A percentile compares a stretch with the other conserved stretches of the same genome.
phyloP scores from a whole-genome alignment of 2,888 invertebrate genomes.

The Hypolimnas misippus region DNA sequence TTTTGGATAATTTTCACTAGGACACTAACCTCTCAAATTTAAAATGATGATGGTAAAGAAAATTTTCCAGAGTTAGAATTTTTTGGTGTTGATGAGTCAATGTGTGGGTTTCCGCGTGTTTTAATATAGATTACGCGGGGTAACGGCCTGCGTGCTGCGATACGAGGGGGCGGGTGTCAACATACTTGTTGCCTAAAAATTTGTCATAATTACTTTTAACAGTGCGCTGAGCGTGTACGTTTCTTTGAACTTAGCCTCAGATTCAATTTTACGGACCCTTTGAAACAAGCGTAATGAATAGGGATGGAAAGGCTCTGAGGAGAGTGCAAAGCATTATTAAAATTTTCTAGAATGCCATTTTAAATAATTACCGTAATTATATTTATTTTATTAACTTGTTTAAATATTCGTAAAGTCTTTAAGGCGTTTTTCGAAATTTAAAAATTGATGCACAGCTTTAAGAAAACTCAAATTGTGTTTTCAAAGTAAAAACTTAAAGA shows the following conservation, averaged over 20 bases:
- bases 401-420: no score
- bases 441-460: no score
- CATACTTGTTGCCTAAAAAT: conserved; percentile 45
- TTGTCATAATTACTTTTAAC: conserved; percentile 17
- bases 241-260: conserved; percentile 2
- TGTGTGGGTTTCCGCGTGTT: conserved; percentile 35
- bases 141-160: conserved; percentile 45
- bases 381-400: no score
- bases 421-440: no score
- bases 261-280: background rate
- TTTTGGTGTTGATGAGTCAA: conserved; percentile 38
- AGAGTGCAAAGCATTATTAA: background rate
- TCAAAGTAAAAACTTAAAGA: background rate
- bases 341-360: background rate
- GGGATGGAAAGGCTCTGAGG: background rate
- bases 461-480: no score
- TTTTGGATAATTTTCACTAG: background rate
- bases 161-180: conserved; percentile 49
- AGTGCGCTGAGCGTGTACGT: conserved; percentile 7
- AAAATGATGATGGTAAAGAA: conserved; percentile 13
- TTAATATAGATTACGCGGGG: conserved; percentile 45
- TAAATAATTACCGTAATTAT: background rate
- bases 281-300: background rate
- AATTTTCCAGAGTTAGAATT: conserved; percentile 24
- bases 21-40: background rate